A percentile compares a stretch with the other conserved stretches of the same genome.
phyloP scores from a whole-genome alignment of 2,888 invertebrate genomes.

The Siphonodentalium dalli region DNA sequence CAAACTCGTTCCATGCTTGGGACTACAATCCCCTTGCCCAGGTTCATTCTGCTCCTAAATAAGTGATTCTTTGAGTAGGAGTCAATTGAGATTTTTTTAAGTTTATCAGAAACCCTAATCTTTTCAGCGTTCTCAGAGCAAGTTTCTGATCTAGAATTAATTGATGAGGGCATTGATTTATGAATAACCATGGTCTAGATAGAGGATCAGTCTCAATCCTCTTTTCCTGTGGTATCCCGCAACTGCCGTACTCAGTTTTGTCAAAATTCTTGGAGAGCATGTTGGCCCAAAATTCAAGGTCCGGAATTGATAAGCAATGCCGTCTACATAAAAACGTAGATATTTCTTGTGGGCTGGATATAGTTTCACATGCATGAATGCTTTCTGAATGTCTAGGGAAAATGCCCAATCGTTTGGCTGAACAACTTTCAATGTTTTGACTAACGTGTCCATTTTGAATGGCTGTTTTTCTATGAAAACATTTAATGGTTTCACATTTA shows the following conservation, averaged over 20 bases:
- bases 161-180: too few species aligned
- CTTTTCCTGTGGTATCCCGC: too few species aligned
- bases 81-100: too few species aligned
- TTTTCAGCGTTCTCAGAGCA: too few species aligned
- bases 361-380: neutral
- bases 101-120: too few species aligned
- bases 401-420: neutral
- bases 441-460: conserved; percentile 2
- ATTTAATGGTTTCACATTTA: neutral
- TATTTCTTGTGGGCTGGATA: neutral
- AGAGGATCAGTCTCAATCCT: too few species aligned
- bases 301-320: neutral
- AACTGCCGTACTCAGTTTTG: neutral
- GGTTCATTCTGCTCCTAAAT: too few species aligned
- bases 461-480: neutral
- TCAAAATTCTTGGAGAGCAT: neutral
- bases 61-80: too few species aligned
- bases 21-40: too few species aligned
- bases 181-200: too few species aligned
- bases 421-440: neutral
- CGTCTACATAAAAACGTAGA: neutral
- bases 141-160: too few species aligned
- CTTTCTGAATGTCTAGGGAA: neutral
- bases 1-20: too few species aligned
- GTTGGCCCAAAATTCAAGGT: neutral